Evolutionary conservation across 2,888 invertebrate genomes (phyloP).

Genomic region (Tenthredo livida): DNA sequence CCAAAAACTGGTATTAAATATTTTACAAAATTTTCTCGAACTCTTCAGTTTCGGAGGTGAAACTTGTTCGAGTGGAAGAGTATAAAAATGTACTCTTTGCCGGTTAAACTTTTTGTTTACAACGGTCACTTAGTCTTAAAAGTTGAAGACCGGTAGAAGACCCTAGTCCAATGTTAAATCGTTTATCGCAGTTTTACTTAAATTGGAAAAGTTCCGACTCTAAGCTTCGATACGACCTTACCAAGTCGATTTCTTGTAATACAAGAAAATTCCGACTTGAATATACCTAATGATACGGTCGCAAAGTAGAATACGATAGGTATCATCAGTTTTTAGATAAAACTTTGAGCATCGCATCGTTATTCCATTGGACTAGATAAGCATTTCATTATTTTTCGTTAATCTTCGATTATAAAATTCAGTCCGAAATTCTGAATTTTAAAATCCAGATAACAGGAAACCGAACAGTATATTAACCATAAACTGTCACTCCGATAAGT

Average conservation of each 20-base stretch:
- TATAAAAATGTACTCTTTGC: constrained; percentile 19
- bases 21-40: constrained; percentile 1
- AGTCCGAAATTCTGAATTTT: too few species aligned
- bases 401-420: background rate
- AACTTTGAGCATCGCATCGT: background rate
- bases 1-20: constrained; percentile 13
- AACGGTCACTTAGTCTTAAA: constrained; percentile 40
- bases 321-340: background rate
- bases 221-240: constrained; percentile 7
- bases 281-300: background rate
- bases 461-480: background rate
- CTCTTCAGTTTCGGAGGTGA: background rate
- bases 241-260: constrained; percentile 25
- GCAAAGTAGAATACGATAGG: background rate
- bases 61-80: background rate
- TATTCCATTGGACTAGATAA: background rate
- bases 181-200: constrained; percentile 19
- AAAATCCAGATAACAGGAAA: background rate
- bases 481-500: constrained; percentile 38
- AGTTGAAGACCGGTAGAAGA: constrained; percentile 25
- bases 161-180: background rate
- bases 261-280: background rate
- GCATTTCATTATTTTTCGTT: background rate
- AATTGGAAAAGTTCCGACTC: constrained; percentile 36
- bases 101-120: constrained; percentile 34